These are phyloP conservation scores for Psophia crepitans DNA, from an alignment of 2,113 vertebrate species.

Conservation along the genomic window DNA sequence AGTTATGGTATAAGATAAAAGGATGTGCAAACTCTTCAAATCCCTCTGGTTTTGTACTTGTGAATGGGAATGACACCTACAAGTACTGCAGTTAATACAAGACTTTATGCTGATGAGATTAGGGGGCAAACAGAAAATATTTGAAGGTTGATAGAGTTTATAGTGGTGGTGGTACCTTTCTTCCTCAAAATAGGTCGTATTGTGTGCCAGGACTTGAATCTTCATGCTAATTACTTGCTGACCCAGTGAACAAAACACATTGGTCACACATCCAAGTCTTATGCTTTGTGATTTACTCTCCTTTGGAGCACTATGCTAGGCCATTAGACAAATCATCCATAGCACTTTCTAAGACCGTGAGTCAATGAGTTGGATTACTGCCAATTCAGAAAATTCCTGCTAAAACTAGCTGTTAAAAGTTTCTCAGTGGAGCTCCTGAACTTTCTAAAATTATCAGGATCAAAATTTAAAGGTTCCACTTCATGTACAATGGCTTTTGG, in stretches of 20 bases:
- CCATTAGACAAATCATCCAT: slow-evolving; percentile 45
- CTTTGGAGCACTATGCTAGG: background rate
- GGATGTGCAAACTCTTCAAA: background rate
- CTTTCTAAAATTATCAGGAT: background rate
- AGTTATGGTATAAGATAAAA: background rate
- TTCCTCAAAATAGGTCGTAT: background rate
- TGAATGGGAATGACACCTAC: background rate
- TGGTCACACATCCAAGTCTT: slow-evolving; percentile 33
- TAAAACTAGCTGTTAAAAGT: background rate
- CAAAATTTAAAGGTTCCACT: background rate
- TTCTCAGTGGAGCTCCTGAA: background rate
- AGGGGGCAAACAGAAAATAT: background rate
- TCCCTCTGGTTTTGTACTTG: background rate
- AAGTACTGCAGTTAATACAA: background rate
- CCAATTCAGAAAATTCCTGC: background rate
- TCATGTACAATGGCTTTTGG: background rate
- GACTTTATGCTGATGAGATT: background rate
- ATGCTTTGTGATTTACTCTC: background rate
- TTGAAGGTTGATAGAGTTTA: background rate
- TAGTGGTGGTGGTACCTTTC: background rate
- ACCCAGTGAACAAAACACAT: slow-evolving; percentile 29
- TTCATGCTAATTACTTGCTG: slow-evolving; percentile 25
- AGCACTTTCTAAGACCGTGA: background rate
- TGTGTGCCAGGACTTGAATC: background rate
- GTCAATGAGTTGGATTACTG: background rate